Evolutionary conservation across 2,888 invertebrate species (phyloP).

Genomic region (Hipparchia semele): DNA sequence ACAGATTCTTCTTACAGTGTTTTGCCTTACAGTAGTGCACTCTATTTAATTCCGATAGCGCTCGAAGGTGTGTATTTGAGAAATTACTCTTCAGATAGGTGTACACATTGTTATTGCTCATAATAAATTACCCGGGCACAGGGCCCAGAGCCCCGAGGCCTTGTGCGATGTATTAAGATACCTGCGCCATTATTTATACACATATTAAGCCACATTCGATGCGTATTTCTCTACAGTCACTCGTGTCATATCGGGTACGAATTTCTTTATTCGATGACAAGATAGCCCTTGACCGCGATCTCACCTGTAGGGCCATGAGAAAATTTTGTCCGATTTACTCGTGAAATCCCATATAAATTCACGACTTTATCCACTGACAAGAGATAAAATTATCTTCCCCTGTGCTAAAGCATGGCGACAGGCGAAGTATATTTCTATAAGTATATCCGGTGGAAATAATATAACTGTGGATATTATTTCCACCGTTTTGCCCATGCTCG

Average conservation of each 20-base stretch:
- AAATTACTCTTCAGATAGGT: constrained; percentile 70
- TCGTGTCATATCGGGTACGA: neutral
- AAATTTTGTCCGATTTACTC: too few relatives aligned
- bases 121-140: constrained; percentile 70
- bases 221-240: neutral
- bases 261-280: neutral
- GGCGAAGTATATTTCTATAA: too few relatives aligned
- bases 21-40: neutral
- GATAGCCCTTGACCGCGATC: too few relatives aligned
- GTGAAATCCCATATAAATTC: too few relatives aligned
- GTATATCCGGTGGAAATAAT: too few relatives aligned
- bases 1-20: constrained; percentile 5
- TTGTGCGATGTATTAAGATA: constrained; percentile 34
- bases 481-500: too few relatives aligned
- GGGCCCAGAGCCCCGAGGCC: constrained; percentile 61
- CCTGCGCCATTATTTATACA: constrained; percentile 28
- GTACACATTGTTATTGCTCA: constrained; percentile 71
- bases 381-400: too few relatives aligned
- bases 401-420: too few relatives aligned
- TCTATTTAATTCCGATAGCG: constrained; percentile 18
- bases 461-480: too few relatives aligned
- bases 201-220: constrained; percentile 27
- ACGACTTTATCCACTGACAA: too few relatives aligned
- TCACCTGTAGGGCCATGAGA: too few relatives aligned
- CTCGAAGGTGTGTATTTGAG: constrained; percentile 73